Evolutionary conservation across 2,888 invertebrate species (phyloP), one percentile per base, ranked within the genome.

Genomic region (Tetragonisca angustula): DNA sequence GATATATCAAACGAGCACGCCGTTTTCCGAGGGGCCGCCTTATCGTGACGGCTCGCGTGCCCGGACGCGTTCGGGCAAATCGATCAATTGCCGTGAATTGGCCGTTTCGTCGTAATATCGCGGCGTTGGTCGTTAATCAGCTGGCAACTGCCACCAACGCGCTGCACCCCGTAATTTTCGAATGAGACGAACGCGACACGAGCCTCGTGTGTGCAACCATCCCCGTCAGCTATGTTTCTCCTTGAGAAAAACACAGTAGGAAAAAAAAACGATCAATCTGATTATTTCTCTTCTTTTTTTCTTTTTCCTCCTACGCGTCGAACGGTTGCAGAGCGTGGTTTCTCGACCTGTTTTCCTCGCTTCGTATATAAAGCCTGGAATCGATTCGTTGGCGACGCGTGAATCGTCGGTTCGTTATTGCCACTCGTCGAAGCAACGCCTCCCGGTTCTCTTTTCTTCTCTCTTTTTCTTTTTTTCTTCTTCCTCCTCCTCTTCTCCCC

Each of bases 61-160:
- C 71, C 75, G 74, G 73, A 77, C 79, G 65, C 83, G 81, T 86
- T 86, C 81, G 65, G 74, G 71, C 81, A 79, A 83, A 87, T 83
- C 87, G 87, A 87, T 87, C 87, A 86, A 86, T 87, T 79, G 83
- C 83, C 75, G 68, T 78, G 86, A 83, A 86, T 86, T 81, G 83
- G 81, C 87, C 83, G 79, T 72, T 84, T 86, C 86, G 81, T 70
- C 69, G 69, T 80, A 78, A 79, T 83, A 83, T 78, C 83, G 78
- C 70, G 71, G 71, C 69, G 36, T n/a, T 24, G 75, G 75, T 78
- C 86, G 86, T 87, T 81, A 87, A 84, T 86, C 86, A 84, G 80
- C 78, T 76, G 79, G 76, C 76, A 86, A 87, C 64, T 79, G 69
- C 76, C 83, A 67, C 56, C 81, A 67, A 56, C 75, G 71, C 67